phyloP scores from a whole-genome alignment of 2,888 invertebrate species.

The Ornithoptera alexandrae region DNA sequence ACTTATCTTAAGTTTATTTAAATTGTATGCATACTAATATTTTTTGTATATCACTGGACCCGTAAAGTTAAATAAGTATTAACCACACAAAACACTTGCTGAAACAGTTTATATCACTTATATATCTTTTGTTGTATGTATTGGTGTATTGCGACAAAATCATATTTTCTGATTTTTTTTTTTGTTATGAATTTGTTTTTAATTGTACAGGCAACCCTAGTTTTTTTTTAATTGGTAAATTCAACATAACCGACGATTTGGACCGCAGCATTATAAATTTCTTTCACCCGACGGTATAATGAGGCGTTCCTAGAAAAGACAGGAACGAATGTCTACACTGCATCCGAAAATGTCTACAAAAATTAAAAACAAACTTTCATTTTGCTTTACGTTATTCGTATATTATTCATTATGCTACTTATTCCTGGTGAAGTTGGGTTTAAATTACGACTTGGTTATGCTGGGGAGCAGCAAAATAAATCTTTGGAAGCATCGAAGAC shows the following conservation, averaged over 20 bases:
- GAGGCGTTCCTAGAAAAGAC: constrained; percentile 61
- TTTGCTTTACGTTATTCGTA: constrained; percentile 16
- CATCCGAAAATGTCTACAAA: constrained; percentile 45
- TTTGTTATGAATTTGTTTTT: constrained; percentile 8
- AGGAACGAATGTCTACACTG: constrained; percentile 42
- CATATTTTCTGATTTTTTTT: neutral
- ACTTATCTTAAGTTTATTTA: too few species aligned
- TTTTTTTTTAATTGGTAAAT: constrained; percentile 37
- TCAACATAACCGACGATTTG: constrained; percentile 38
- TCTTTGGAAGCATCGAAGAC: constrained; percentile 31
- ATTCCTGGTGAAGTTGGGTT: constrained; percentile 6
- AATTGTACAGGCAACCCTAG: constrained; percentile 24
- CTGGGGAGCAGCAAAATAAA: constrained; percentile 13
- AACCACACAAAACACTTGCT: too few species aligned
- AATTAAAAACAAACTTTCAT: constrained; percentile 37
- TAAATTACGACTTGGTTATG: neutral
- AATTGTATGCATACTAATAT: too few species aligned
- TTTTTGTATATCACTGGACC: too few species aligned
- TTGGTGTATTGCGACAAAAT: too few species aligned
- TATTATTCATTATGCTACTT: constrained; percentile 18
- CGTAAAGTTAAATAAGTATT: too few species aligned
- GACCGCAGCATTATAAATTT: constrained; percentile 47
- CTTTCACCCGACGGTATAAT: constrained; percentile 46
- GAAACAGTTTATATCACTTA: too few species aligned
- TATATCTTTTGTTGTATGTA: too few species aligned